Base-by-base conservation (phyloP, 2,113 vertebrate genomes). In the Peromyscus leucopus region DNA sequence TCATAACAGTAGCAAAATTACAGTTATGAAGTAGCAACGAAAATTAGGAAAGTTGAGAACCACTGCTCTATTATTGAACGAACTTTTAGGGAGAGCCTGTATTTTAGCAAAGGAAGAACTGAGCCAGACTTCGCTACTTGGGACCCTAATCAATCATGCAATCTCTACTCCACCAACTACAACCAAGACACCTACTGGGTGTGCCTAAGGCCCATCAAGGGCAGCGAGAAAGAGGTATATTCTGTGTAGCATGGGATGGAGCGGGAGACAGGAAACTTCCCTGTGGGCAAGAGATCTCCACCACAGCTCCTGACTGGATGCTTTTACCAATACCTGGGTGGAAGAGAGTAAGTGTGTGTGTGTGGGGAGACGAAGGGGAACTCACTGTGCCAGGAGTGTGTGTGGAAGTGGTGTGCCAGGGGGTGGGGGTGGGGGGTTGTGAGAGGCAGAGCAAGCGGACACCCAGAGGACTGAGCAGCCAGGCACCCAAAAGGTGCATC, bases 401-500 rank as follows among this genome's bases (percentile, higher is more conserved):
- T 3, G 19, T 36, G 78, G 78, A 55, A 82, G 51, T n/a, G 17
- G 51, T 36, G 11, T 26, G 19, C 61, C 3, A 4, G 80, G 57
- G 26, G 51, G 51, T 9, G 51, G 51, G 48, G 48, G 51, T 9
- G 51, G 51, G 51, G 57, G n/a, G 39, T 12, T 28, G 12, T 28
- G 57, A 63, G 57, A 63, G 80, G 36, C 57, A 42, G 82, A 63
- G 57, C 57, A 39, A 39, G 36, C 0, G 5, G 21, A 63, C 24
- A 63, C 28, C 0, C 6, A 48, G 11, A 46, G 55, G 36, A 7
- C 11, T 61, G 36, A 83, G 33, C 55, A n/a, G 33, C n/a, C 33
- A 31, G 90, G 48, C 78, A 36, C 76, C 26, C 83, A 63, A 91
- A 95, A 63, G 36, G 36, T 31, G 39, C 42, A 21, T 85, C 87